Evolutionary conservation across 2,113 vertebrate genomes (phyloP).

Genomic region (Eclectus roratus): DNA sequence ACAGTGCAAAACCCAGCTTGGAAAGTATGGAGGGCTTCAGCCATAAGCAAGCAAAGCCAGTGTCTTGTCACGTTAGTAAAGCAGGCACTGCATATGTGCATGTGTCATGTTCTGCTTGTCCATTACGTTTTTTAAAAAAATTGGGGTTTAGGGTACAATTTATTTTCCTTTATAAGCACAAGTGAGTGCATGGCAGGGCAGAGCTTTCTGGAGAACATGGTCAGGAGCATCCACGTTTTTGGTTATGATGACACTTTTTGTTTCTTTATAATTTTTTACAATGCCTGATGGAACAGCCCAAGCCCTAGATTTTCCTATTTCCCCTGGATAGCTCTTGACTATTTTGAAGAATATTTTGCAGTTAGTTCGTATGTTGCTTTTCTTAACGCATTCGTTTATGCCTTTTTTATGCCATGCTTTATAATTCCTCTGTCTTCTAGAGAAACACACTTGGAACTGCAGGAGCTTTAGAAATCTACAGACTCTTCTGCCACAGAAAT

Average conservation of each 20-base stretch:
- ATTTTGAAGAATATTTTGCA: not conserved
- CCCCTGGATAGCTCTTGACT: not conserved
- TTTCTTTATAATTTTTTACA: not conserved
- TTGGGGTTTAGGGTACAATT: not conserved
- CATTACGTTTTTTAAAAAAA: not conserved
- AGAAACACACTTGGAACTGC: not conserved
- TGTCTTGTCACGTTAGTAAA: conserved; percentile 33
- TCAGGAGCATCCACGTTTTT: not conserved
- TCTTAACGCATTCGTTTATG: not conserved
- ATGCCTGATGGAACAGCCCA: not conserved
- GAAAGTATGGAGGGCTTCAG: not conserved
- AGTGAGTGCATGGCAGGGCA: not conserved
- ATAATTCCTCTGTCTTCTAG: not conserved
- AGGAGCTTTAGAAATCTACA: not conserved
- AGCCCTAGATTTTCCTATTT: not conserved
- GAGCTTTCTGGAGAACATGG: not conserved
- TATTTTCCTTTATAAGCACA: not conserved
- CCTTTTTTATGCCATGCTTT: not conserved
- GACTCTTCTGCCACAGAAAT: not conserved
- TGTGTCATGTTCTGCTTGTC: not conserved
- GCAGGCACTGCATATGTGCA: not conserved
- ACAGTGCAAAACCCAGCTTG: not conserved
- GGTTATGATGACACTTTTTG: not conserved
- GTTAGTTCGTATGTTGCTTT: not conserved
- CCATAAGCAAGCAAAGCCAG: conserved; percentile 50